Evolutionary conservation across 2,113 vertebrate species (phyloP), one percentile per base, ranked within the genome.

Genomic region (Micronisus gabar): DNA sequence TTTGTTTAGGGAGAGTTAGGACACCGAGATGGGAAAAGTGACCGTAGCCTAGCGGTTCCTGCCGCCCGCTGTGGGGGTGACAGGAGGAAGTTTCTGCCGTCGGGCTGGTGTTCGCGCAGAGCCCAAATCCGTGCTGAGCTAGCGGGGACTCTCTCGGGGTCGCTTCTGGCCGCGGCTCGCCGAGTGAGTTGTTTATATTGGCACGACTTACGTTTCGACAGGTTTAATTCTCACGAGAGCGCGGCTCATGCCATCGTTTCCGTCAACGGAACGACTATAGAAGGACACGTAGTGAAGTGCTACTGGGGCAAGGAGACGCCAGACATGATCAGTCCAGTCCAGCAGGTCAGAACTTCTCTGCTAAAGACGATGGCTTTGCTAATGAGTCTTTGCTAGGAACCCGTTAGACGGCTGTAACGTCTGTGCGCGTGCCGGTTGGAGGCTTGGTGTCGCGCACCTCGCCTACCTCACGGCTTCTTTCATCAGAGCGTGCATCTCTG

Each of bases 281-380:
- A 99, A 96, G 99, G 99, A 41, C 99, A 99, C 91, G 97, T 99
- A 14, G 99, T 99, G 73, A 99, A 99, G 95, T 99, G 99, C 95
- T 99, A 99, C 94, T 99, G 99, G 99, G 99, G 99, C 81, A 99
- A 99, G 98, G 99, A 99, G 97, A 99, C 99, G 0, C 98, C 99
- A 0, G 99, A 99, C 97, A 98, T 99, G 98, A 97, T 98, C 97
- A 99, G 96, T 87, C 98, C 99, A 0, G 99, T 99, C 90, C 99
- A 99, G 93, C 99, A 99, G 99, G 98, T 99, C 88, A 96, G 98
- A 38, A 8, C 48, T 34, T 36, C 61, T 88, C 47, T 47, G 32
- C 50, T 86, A 34, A n/a, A 62, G 23, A 20, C 19, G 12, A n/a
- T 3, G 27, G 29, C 68, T 84, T 53, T 36, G 66, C 67, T 73